Evolutionary conservation across 2,888 invertebrate species (phyloP).

Genomic region (Apomyelois bistriatella): DNA sequence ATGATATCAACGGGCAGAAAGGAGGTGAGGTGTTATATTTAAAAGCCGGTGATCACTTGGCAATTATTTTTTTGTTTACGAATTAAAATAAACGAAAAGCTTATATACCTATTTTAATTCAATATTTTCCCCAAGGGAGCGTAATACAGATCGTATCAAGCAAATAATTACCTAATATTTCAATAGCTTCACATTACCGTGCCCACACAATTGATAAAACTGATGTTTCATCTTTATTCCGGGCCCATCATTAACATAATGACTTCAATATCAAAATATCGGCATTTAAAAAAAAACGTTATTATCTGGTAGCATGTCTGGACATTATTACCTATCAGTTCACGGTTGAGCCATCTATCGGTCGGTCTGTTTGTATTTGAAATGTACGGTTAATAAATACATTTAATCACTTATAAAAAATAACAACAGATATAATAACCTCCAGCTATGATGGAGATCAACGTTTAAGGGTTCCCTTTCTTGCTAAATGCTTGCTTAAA

Average conservation of each 20-base stretch:
- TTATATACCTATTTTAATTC: too few relatives aligned
- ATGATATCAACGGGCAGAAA: too few relatives aligned
- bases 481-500: too few relatives aligned
- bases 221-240: not conserved
- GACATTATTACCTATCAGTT: constrained; percentile 3
- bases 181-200: not conserved
- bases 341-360: not conserved
- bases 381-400: not conserved
- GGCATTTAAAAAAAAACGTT: not conserved
- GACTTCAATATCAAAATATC: not conserved
- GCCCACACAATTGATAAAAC: not conserved
- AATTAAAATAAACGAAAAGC: too few relatives aligned
- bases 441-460: too few relatives aligned
- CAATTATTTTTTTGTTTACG: too few relatives aligned
- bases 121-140: too few relatives aligned
- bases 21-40: too few relatives aligned
- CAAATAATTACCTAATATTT: not conserved
- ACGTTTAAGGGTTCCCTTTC: too few relatives aligned
- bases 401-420: not conserved
- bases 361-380: not conserved
- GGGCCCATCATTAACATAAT: not conserved
- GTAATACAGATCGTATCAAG: not conserved
- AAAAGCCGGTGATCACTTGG: too few relatives aligned
- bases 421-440: too few relatives aligned
- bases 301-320: constrained; percentile 1